Conservation (phyloP, 1,140 invertebrate genomes). For the Drosophila ficusphila region DNA sequence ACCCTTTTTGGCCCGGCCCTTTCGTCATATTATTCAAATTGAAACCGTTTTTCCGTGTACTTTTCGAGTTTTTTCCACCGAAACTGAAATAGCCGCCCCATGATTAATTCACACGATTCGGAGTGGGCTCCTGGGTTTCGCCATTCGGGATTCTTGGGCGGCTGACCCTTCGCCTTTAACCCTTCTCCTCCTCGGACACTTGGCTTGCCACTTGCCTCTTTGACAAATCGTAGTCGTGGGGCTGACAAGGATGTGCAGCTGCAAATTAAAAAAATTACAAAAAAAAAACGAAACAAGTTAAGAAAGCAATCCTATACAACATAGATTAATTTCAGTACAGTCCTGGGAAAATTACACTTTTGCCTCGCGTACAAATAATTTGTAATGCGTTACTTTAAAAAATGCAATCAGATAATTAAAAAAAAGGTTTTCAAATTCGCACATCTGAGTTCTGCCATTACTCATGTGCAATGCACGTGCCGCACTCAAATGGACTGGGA, state of each 20-base stretch:
- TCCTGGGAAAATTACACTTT: not conserved
- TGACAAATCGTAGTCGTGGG: constrained; percentile 49
- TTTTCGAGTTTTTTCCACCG: constrained; percentile 69
- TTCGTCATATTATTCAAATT: constrained; percentile 73
- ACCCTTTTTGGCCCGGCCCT: constrained; percentile 53
- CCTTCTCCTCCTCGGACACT: constrained; percentile 19
- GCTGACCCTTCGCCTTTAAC: constrained; percentile 23
- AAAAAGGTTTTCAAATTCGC: constrained; percentile 8
- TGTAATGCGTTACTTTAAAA: not conserved
- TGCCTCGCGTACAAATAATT: not conserved
- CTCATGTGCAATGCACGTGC: constrained; percentile 57
- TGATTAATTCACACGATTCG: constrained; percentile 66
- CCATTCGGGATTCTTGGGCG: constrained; percentile 11
- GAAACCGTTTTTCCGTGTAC: constrained; percentile 68
- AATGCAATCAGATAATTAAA: constrained; percentile 51
- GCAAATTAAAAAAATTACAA: constrained; percentile 16
- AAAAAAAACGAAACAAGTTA: not conserved
- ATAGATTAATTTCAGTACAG: not conserved
- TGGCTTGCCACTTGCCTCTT: constrained; percentile 28
- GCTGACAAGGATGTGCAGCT: constrained; percentile 8
- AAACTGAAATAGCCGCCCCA: constrained; percentile 66
- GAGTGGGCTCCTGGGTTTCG: not conserved
- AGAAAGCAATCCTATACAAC: too few relatives aligned
- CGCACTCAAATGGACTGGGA: constrained; percentile 8
- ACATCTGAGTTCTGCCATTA: constrained; percentile 59